phyloP scores from a whole-genome alignment of 2,113 vertebrate species.

The Sterrhoptilus dennistouni region DNA sequence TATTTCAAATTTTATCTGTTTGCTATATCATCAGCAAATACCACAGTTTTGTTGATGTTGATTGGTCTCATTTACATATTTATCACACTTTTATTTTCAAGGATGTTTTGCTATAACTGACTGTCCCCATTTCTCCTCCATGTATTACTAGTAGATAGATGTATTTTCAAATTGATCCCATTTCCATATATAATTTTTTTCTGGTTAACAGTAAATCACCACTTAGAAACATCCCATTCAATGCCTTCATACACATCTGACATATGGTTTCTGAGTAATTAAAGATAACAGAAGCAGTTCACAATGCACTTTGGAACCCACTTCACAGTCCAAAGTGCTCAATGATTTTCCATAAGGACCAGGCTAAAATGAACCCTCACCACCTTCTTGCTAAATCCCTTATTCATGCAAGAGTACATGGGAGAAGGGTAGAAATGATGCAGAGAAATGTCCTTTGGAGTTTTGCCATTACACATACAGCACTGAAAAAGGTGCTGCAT shows the following conservation, averaged over 20 bases:
- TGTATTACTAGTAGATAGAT: conserved; percentile 36
- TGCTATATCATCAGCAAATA: conserved; percentile 72
- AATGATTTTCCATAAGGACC: not conserved
- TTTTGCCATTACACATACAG: not conserved
- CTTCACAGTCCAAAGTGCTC: conserved; percentile 16
- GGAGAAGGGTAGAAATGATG: not conserved
- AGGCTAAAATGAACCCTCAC: not conserved
- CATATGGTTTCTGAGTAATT: conserved; percentile 69
- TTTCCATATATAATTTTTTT: conserved; percentile 61
- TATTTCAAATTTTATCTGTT: conserved; percentile 72
- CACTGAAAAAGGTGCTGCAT: not conserved
- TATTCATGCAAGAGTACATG: not conserved
- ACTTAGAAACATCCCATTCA: conserved; percentile 43
- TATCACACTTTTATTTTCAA: conserved; percentile 72
- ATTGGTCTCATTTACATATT: conserved; percentile 77
- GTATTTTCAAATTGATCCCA: conserved; percentile 65
- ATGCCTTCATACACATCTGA: conserved; percentile 40
- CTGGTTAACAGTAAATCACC: conserved; percentile 62
- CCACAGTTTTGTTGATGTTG: conserved; percentile 68
- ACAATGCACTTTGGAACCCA: conserved; percentile 50
- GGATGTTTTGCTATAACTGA: conserved; percentile 59
- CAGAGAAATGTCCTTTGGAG: not conserved
- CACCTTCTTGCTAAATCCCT: not conserved
- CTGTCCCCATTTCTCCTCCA: conserved; percentile 49
- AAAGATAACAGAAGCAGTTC: conserved; percentile 63